phyloP scores from a whole-genome alignment of 1,140 invertebrate genomes.

The Zaprionus inermis region DNA sequence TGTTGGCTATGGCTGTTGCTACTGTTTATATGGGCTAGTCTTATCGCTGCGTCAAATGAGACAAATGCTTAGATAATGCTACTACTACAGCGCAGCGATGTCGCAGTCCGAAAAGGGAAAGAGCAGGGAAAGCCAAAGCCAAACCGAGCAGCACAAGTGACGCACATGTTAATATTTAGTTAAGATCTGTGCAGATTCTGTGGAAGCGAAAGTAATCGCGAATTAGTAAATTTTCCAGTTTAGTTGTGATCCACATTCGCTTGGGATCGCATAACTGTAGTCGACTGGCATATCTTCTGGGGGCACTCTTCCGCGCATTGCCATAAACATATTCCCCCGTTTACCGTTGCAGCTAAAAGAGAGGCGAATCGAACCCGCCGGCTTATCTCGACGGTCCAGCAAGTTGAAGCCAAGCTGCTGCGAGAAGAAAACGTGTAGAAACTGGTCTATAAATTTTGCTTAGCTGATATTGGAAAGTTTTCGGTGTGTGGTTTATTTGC shows the following conservation, averaged over 20 bases:
- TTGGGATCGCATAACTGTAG: slow-evolving; percentile 13
- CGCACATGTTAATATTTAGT: slow-evolving; percentile 46
- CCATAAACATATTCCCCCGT: slow-evolving; percentile 6
- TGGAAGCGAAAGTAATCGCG: slow-evolving; percentile 28
- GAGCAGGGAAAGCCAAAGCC: slow-evolving; percentile 32
- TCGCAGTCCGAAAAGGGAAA: slow-evolving; percentile 33
- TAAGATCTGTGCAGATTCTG: slow-evolving; percentile 43
- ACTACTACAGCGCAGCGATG: slow-evolving; percentile 34
- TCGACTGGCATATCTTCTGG: not conserved
- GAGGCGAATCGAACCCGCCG: slow-evolving; percentile 4
- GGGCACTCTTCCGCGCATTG: not conserved
- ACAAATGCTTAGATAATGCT: slow-evolving; percentile 68
- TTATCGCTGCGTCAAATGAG: slow-evolving; percentile 75
- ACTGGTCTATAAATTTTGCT: slow-evolving; percentile 61
- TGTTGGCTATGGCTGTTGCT: slow-evolving; percentile 27
- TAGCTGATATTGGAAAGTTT: slow-evolving; percentile 55
- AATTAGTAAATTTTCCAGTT: slow-evolving; percentile 10
- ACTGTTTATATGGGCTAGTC: slow-evolving; percentile 46
- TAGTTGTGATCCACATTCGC: slow-evolving; percentile 23
- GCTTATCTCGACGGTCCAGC: slow-evolving; percentile 12
- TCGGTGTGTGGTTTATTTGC: slow-evolving; percentile 39
- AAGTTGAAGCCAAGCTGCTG: not conserved
- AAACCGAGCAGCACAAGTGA: slow-evolving; percentile 35
- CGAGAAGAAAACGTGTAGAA: slow-evolving; percentile 16
- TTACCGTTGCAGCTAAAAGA: slow-evolving; percentile 38